Percentiles rank a stretch among this genome's conserved stretches.
Conservation (phyloP, 1,140 invertebrate species). For the Dendroctonus valens region DNA sequence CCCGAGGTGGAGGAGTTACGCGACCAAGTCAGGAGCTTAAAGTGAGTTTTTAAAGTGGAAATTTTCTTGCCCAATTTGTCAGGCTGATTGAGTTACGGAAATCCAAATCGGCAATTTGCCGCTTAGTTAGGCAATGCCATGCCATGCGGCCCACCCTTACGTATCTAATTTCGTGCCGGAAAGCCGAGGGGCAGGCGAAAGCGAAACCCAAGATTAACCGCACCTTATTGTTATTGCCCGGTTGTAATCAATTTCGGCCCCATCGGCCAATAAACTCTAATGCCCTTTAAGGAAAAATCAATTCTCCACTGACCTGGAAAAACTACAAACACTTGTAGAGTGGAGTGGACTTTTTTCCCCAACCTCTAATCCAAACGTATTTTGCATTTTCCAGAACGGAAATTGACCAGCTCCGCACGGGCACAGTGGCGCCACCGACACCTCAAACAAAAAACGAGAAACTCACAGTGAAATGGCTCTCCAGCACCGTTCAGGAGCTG, state of each 20-base stretch:
- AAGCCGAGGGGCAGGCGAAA: not conserved
- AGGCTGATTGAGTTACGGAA: not conserved
- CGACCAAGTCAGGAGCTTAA: conserved; percentile 46
- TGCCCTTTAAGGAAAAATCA: too few species aligned
- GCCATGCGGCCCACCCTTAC: not conserved
- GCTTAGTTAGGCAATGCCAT: conserved; percentile 10
- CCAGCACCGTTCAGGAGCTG: conserved; percentile 47
- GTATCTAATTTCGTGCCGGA: conserved; percentile 16
- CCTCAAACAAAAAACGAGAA: conserved; percentile 50
- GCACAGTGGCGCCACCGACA: conserved; percentile 17
- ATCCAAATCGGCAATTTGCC: conserved; percentile 17
- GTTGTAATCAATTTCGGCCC: too few species aligned
- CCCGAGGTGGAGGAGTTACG: conserved; percentile 45
- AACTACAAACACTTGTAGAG: too few species aligned
- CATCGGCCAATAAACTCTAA: too few species aligned
- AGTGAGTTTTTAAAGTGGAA: conserved; percentile 35
- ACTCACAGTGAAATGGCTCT: conserved; percentile 52
- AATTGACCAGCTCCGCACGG: conserved; percentile 43
- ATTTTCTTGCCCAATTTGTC: too few species aligned
- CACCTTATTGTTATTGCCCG: too few species aligned
- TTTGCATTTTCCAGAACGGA: conserved; percentile 42
- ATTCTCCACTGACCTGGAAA: too few species aligned
- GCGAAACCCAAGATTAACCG: not conserved
- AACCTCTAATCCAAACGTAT: not conserved
- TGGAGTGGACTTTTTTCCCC: too few species aligned